Base-by-base conservation (phyloP, 2,888 invertebrate genomes). In the Sphaerophoria taeniata region DNA sequence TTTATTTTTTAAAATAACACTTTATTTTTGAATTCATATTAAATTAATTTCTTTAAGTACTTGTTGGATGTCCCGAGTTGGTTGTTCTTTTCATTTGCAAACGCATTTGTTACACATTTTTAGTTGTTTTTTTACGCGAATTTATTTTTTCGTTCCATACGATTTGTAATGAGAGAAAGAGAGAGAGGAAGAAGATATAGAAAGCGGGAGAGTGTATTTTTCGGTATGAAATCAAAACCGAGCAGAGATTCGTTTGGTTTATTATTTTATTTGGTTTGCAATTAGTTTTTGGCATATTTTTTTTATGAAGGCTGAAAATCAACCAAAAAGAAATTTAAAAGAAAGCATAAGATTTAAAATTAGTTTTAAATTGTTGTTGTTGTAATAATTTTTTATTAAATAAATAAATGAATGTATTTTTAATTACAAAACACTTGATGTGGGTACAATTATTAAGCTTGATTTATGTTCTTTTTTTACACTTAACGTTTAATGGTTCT, bases 291-390 rank as follows among this genome's bases (percentile, higher is more conserved):
- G 85, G 81, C 76, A 81, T 70, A 53, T 67, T 65, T 2, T 56
- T 55, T 74, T 67, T 75, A 67, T 81, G 85, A 63, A 81, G 85
- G 85, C 85, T 85, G 85, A 85, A 85, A 85, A 76, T 77, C 76
- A 85, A 76, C 85, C 76, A 71, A 85, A 85, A 81, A 85, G 85
- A 85, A 85, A 85, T 85, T 85, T 85, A 77, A 85, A 85, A 67
- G 80, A 85, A 85, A 85, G 85, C 81, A 85, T 81, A 84, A 84
- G 84, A 58, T 79, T 70, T 83, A 76, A 80, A 24, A 77, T 81
- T 74, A 80, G 76, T 77, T 75, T 75, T 24, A 63, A 49, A 24
- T 74, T 60, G 16, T 47, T 34, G 47, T 69, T 47, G 33, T 53
- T 67, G 31, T 33, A 45, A 56, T 45, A 74, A 47, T 51, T 67